Conservation (phyloP, 2,888 invertebrate genomes). For the Tortricodes alternella region DNA sequence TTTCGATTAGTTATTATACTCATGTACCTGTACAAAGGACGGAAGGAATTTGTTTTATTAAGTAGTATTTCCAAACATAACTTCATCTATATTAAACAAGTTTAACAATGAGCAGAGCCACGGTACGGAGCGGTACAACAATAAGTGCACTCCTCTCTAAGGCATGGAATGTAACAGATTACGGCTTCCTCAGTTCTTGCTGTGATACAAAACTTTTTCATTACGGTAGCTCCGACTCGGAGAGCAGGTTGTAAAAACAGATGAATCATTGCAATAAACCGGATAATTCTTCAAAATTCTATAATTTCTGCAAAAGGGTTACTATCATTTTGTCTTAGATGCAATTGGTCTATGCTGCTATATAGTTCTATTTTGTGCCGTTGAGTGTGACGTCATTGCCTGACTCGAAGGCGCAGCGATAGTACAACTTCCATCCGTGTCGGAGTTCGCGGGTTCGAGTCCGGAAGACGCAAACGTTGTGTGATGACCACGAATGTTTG, state of each 20-base stretch:
- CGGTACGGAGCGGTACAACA: background rate
- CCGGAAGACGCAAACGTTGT: no score
- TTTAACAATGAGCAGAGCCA: background rate
- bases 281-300: background rate
- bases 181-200: constrained; percentile 35
- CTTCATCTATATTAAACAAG: background rate
- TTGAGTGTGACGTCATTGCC: no score
- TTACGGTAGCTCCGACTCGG: constrained; percentile 43
- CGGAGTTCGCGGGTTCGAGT: no score
- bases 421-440: no score
- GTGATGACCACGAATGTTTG: no score
- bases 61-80: background rate
- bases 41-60: no score
- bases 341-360: no score
- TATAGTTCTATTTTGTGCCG: no score
- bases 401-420: no score
- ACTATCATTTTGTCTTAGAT: no score
- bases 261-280: background rate
- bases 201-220: constrained; percentile 49
- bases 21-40: no score
- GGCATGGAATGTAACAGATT: constrained; percentile 41
- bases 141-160: constrained; percentile 27
- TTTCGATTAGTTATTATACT: no score
- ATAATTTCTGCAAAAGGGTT: background rate
- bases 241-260: constrained; percentile 35